phyloP scores from a whole-genome alignment of 2,888 invertebrate genomes.

The Dynastes hyllus region DNA sequence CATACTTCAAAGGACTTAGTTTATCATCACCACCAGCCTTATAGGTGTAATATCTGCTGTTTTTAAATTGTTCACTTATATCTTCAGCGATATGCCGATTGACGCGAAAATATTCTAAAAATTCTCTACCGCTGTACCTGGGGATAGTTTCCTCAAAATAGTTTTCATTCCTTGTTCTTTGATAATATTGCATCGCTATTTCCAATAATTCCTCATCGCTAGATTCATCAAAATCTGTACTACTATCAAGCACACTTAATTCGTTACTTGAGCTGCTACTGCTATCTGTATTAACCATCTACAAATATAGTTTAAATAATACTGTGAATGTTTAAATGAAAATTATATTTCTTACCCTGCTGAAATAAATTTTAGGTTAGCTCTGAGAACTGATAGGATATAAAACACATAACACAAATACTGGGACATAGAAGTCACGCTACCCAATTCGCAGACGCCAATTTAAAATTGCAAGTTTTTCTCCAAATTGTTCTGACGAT shows the following conservation, averaged over 20 bases:
- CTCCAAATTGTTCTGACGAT: background rate
- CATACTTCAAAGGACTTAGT: background rate
- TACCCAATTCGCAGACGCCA: background rate
- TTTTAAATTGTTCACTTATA: background rate
- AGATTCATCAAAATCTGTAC: background rate
- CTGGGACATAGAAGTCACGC: background rate
- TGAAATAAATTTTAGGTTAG: background rate
- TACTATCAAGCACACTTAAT: background rate
- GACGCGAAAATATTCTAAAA: background rate
- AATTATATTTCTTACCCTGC: background rate
- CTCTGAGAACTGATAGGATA: background rate
- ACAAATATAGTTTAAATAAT: background rate
- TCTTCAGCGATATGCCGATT: slow-evolving; percentile 17
- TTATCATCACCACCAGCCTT: background rate
- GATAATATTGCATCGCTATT: slow-evolving; percentile 6
- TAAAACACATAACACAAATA: background rate
- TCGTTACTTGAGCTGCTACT: slow-evolving; percentile 6
- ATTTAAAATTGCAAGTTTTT: background rate
- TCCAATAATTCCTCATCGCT: background rate
- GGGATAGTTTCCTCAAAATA: background rate
- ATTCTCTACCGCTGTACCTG: background rate
- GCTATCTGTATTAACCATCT: slow-evolving; percentile 6
- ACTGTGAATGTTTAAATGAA: background rate
- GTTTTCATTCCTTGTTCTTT: background rate
- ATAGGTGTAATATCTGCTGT: background rate